Percentiles rank a stretch among this genome's conserved stretches.
Evolutionary conservation across 2,113 vertebrate genomes (phyloP).

Genomic region (Cisticola juncidis): DNA sequence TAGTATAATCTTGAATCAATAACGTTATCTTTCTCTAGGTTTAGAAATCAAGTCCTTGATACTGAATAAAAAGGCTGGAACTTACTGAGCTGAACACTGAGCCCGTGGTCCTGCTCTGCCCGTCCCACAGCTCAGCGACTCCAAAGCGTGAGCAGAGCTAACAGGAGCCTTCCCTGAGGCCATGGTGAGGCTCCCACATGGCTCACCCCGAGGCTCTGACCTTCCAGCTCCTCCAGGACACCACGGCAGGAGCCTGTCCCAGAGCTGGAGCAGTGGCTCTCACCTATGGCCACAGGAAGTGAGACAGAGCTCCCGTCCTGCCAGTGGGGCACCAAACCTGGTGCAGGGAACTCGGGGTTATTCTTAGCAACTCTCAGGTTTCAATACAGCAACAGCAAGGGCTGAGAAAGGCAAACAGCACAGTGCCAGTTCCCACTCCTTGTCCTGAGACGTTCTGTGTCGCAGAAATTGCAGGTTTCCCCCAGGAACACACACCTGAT

Average conservation of each 20-base stretch:
- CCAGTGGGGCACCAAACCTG: constrained; percentile 61
- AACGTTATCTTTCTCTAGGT: background rate
- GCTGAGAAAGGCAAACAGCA: constrained; percentile 42
- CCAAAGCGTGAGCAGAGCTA: constrained; percentile 21
- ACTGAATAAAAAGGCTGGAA: constrained; percentile 39
- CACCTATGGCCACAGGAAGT: constrained; percentile 36
- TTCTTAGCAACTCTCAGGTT: constrained; percentile 81
- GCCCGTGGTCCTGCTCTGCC: constrained; percentile 41
- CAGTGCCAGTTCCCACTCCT: constrained; percentile 17
- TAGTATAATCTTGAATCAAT: background rate
- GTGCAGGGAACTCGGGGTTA: constrained; percentile 63
- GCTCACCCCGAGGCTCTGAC: background rate
- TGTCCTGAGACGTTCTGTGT: background rate
- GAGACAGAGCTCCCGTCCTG: background rate
- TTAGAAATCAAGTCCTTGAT: constrained; percentile 28
- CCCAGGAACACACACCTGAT: background rate
- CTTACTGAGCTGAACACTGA: constrained; percentile 63
- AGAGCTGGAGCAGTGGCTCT: constrained; percentile 11
- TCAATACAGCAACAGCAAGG: constrained; percentile 69
- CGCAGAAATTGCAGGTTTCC: background rate
- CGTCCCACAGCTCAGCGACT: constrained; percentile 31
- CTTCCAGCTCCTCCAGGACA: background rate
- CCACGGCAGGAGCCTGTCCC: background rate
- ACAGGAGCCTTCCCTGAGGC: constrained; percentile 24
- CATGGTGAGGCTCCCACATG: constrained; percentile 11